Base-by-base conservation (phyloP, 2,888 invertebrate genomes). In the Hydraecia micacea region DNA sequence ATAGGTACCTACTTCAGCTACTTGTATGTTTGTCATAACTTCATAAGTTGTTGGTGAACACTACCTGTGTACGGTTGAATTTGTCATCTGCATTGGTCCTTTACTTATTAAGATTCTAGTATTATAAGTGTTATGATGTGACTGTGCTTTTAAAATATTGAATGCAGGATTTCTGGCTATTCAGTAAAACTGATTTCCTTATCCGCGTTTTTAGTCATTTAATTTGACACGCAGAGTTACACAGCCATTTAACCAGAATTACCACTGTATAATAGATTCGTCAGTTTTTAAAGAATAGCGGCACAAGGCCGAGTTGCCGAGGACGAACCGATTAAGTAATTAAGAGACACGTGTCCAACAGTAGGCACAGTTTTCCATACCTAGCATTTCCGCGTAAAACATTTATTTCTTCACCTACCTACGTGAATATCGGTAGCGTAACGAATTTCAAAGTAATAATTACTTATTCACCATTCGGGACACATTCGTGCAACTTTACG, bases 401-500 rank as follows among this genome's bases (percentile, higher is more conserved):
- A 25, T 2, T 21, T 4, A 11, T 39, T 55, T 36, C 15, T 49
- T 18, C 18, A 25, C 15, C 28, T 25, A 25, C 15, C 28, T 25
- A 18, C 39, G 8, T 67, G 32, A 42, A 67, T 60, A 60, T 36
- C 13, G 28, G 52, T 74, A 39, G 55, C 15, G 5, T n/a, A 63
- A 63, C 58, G n/a, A n/a, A 79, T 68, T 70, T 58, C 68, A 49
- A 65, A 66, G 68, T 78, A 78, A 73, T 70, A 79, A 81, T 86
- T 71, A 79, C 39, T 67, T 80, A 86, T 84, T 75, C 74, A 81
- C 55, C 86, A 73, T 73, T 58, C n/a, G 88, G 88, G 90, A 85
- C 77, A 76, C 63, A 85, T 87, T 78, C 74, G 63, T 49, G 52
- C 55, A 80, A 86, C 73, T 81, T 81, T 73, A 79, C 65, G 68